Base-by-base conservation (phyloP, 2,797 vertebrate genomes). In the Phoebastria nigripes region DNA sequence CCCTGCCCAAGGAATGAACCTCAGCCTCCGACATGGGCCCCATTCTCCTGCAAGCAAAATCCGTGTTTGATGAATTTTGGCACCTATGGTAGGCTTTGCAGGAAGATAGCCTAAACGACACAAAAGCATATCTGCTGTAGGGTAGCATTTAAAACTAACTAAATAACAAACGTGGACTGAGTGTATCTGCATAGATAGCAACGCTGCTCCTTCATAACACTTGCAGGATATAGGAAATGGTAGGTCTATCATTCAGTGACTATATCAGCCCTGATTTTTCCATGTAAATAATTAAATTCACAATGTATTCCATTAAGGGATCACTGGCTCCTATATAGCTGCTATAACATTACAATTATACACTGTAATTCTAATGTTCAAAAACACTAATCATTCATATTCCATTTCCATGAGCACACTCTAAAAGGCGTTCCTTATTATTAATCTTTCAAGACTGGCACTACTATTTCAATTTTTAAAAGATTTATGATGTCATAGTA, bases 391-490 rank as follows among this genome's bases (percentile, higher is more conserved):
- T 97, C 85, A 96, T 95, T 97, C 83, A 46, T 79, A 91, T 90
- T 97, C 85, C 78, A 92, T 97, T 97, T 97, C 84, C 90, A 95
- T 49, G 76, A 96, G 65, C 52, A 85, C 77, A 94, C 69, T 97
- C 82, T 97, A 90, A 90, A 93, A 93, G 76, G 73, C 78, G 0
- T 94, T 97, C 79, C 77, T 97, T 96, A 97, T 96, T 97, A 97
- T 97, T 96, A 97, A 98, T 96, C 76, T 96, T 96, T 96, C 95
- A 95, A 96, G 87, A 93, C 87, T 95, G 92, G 82, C 89, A 94
- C 81, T 89, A 95, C 82, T 82, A 88, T 96, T 98, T 97, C 96
- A 95, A 97, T 96, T 97, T 97, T 93, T 95, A 61, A 94, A 95
- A 96, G 95, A 96, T 96, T 93, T 96, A 95, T 97, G 93, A 91